A percentile compares a stretch with the other conserved stretches of the same genome.
phyloP scores from a whole-genome alignment of 2,113 vertebrate species.

The Dasyurus viverrinus region DNA sequence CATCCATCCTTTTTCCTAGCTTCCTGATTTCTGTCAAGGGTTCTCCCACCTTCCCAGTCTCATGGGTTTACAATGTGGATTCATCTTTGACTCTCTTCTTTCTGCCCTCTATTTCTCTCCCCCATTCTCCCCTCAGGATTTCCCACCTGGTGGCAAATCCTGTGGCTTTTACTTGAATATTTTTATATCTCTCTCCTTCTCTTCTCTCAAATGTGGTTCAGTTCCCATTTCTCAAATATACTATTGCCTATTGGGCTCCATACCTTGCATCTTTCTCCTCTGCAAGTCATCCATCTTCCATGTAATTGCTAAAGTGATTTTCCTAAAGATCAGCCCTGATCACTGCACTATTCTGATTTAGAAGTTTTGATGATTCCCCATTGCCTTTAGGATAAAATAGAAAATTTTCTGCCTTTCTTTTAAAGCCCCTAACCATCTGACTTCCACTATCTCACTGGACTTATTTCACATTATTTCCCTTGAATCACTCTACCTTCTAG shows the following conservation, averaged over 20 bases:
- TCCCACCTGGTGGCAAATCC: neutral
- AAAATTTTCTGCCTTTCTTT: neutral
- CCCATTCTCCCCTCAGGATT: neutral
- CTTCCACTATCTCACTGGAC: neutral
- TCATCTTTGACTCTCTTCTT: neutral
- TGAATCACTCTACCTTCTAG: neutral
- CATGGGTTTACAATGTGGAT: neutral
- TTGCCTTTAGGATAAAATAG: neutral
- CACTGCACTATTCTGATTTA: neutral
- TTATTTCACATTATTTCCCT: neutral
- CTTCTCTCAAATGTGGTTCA: neutral
- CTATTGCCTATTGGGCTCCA: neutral
- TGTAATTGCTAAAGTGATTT: neutral
- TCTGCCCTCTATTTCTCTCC: neutral
- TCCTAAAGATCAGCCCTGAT: neutral
- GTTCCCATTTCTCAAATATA: neutral
- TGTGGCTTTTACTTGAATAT: neutral
- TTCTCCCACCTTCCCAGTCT: neutral
- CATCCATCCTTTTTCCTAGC: neutral
- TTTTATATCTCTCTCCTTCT: neutral
- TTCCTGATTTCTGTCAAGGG: neutral
- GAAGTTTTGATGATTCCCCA: neutral
- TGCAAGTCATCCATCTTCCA: neutral
- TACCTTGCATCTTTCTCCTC: neutral
- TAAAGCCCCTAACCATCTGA: neutral